Evolutionary conservation across 2,113 vertebrate genomes (phyloP), one percentile per base, ranked within the genome.

Genomic region (Labeo rohita): DNA sequence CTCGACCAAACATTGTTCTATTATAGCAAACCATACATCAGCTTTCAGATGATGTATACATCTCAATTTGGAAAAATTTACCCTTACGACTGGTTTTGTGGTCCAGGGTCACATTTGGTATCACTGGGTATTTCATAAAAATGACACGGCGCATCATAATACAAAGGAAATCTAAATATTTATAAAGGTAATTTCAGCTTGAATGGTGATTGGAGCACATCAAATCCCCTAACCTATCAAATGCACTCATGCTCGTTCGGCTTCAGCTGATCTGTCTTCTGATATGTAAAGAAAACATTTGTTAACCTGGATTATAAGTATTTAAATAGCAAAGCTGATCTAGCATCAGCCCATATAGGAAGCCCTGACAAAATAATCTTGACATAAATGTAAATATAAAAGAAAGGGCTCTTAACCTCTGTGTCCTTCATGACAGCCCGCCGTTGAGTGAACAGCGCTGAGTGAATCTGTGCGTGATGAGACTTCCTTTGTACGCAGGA

Each of bases 401-500:
- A 75, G 72, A 7, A 39, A 21, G 12, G 11, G 70, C 66, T 36
- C 18, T 86, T 92, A 91, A 96, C 95, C 92, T 95, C 88, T 1
- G 73, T 90, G 50, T 92, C 89, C 89, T 93, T 88, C 91, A 92
- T 89, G 85, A 85, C 61, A 88, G 92, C 86, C 86, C 87, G 92
- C 81, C 94, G 94, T 12, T 86, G 90, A 87, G 87, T 87, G 50
- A 95, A 81, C 21, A 94, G 93, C 83, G 90, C 50, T 3, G 83
- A 45, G 21, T 94, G 89, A 68, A 84, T 85, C 91, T 92, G 91
- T 85, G 86, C 83, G 80, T 91, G 92, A 47, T 86, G 85, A 39
- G 91, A 90, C 80, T 68, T 88, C 83, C 85, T 85, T 87, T 93
- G 88, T 79, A 93, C 90, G 87, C 88, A 93, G 89, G 87, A 88